phyloP scores from a whole-genome alignment of 2,888 invertebrate genomes.

The Hydraecia micacea region DNA sequence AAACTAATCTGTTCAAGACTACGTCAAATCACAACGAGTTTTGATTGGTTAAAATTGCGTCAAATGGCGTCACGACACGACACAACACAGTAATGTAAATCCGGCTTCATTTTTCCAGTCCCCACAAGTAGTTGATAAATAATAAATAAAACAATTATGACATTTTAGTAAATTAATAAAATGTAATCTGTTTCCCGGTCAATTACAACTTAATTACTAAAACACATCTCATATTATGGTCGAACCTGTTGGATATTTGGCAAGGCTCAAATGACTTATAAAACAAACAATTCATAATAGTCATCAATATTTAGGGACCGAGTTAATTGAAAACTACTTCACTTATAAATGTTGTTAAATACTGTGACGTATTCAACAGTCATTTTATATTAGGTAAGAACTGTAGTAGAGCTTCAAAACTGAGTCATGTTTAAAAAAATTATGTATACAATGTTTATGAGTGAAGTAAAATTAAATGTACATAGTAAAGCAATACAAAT shows the following conservation, averaged over 20 bases:
- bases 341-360: slow-evolving; percentile 60
- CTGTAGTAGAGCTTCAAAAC: slow-evolving; percentile 41
- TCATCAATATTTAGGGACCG: slow-evolving; percentile 66
- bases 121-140: slow-evolving; percentile 33
- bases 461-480: slow-evolving; percentile 67
- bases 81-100: too few species aligned
- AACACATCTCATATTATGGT: slow-evolving; percentile 39
- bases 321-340: slow-evolving; percentile 50
- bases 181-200: slow-evolving; percentile 35
- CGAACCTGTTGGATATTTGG: slow-evolving; percentile 43
- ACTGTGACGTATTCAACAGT: slow-evolving; percentile 50
- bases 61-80: too few species aligned
- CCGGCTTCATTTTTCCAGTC: slow-evolving; percentile 30
- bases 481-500: slow-evolving; percentile 66
- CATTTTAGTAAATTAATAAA: slow-evolving; percentile 22
- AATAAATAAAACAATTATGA: slow-evolving; percentile 23
- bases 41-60: too few species aligned
- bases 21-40: too few species aligned
- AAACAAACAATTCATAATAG: slow-evolving; percentile 43
- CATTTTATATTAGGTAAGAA: slow-evolving; percentile 58
- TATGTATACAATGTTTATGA: slow-evolving; percentile 56
- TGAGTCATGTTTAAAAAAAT: slow-evolving; percentile 51
- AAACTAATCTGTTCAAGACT: too few species aligned
- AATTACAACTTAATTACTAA: slow-evolving; percentile 46
- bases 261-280: slow-evolving; percentile 42